A percentile compares a stretch with the other conserved stretches of the same genome.
phyloP scores from a whole-genome alignment of 2,888 invertebrate genomes.

The Drosophila villosipedis region DNA sequence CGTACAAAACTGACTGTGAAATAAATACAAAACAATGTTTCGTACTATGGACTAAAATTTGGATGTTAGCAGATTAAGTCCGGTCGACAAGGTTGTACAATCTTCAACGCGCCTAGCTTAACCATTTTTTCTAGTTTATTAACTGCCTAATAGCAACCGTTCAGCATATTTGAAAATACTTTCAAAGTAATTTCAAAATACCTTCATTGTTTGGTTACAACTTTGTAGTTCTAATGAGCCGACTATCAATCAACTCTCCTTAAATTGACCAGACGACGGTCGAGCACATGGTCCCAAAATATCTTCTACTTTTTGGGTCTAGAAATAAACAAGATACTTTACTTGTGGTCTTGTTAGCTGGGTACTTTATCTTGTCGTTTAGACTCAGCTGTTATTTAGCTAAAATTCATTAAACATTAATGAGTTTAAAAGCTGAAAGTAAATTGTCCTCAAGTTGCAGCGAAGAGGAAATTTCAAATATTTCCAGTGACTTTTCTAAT shows the following conservation, averaged over 20 bases:
- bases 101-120: background rate
- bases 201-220: constrained; percentile 1
- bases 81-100: background rate
- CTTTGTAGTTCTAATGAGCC: constrained; percentile 21
- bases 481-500: constrained; percentile 36
- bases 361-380: constrained; percentile 20
- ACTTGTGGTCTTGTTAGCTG: constrained; percentile 32
- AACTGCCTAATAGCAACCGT: background rate
- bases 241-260: constrained; percentile 55
- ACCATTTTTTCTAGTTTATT: background rate
- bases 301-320: constrained; percentile 19
- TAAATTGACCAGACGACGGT: constrained; percentile 43
- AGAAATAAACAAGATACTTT: constrained; percentile 20
- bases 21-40: no score
- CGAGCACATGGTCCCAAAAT: constrained; percentile 16
- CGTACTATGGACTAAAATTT: background rate
- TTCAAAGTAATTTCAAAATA: background rate
- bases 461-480: constrained; percentile 33
- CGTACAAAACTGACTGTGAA: no score
- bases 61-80: background rate
- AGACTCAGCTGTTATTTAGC: constrained; percentile 63
- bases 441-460: constrained; percentile 58
- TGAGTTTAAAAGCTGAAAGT: constrained; percentile 64
- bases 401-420: constrained; percentile 75
- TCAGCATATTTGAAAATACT: constrained; percentile 6